These are phyloP conservation scores for Apocheima hispidaria DNA, from an alignment of 2,888 invertebrate species.

Conservation along the genomic window DNA sequence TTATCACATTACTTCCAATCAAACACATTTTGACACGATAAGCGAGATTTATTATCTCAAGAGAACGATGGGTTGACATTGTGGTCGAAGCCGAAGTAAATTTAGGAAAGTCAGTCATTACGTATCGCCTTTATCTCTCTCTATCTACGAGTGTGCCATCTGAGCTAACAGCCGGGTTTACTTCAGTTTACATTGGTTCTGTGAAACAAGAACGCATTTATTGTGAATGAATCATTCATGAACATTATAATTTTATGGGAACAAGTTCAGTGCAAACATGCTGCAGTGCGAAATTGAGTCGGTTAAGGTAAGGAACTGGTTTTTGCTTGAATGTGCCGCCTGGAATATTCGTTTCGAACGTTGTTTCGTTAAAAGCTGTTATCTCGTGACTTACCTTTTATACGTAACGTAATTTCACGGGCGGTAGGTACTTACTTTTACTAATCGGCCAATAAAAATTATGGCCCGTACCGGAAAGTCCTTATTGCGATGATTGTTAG, in stretches of 20 bases:
- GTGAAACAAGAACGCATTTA: slow-evolving; percentile 11
- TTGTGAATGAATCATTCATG: slow-evolving; percentile 35
- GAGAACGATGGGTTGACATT: slow-evolving; percentile 26
- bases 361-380: background rate
- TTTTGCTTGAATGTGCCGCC: background rate
- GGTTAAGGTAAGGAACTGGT: slow-evolving; percentile 59
- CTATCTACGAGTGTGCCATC: slow-evolving; percentile 22
- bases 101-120: slow-evolving; percentile 18
- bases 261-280: slow-evolving; percentile 51
- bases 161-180: slow-evolving; percentile 16
- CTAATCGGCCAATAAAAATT: no score
- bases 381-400: background rate
- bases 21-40: slow-evolving; percentile 21
- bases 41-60: slow-evolving; percentile 17
- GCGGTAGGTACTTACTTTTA: background rate
- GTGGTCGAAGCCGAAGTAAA: slow-evolving; percentile 1
- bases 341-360: background rate
- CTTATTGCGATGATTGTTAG: no score
- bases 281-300: slow-evolving; percentile 66
- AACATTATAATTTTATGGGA: slow-evolving; percentile 21
- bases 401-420: background rate
- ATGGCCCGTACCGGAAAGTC: no score
- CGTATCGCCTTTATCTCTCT: slow-evolving; percentile 14
- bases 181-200: slow-evolving; percentile 23
- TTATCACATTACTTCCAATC: slow-evolving; percentile 15